These are phyloP conservation scores for Sminthopsis crassicaudata DNA, from an alignment of 2,113 vertebrate genomes.

Conservation along the genomic window DNA sequence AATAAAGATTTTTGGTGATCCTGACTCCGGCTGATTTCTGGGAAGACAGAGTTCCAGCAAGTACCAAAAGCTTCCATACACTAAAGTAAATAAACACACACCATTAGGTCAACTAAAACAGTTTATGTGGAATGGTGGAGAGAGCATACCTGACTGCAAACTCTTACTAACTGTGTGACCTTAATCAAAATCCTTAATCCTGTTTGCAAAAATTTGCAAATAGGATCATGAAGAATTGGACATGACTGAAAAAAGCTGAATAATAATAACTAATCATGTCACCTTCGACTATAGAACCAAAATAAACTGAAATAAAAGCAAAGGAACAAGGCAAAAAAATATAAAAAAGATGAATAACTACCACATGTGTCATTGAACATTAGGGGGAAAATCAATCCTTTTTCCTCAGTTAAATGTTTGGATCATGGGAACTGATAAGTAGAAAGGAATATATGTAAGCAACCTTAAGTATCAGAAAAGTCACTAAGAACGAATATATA, in stretches of 20 bases:
- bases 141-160: too few relatives aligned
- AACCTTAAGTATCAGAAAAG: background rate
- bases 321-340: background rate
- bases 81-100: background rate
- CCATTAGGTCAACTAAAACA: background rate
- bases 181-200: too few relatives aligned
- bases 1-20: too few relatives aligned
- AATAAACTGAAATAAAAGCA: background rate
- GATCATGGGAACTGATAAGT: background rate
- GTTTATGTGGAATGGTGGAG: too few relatives aligned
- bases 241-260: too few relatives aligned
- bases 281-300: background rate
- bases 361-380: background rate
- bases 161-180: too few relatives aligned
- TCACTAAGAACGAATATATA: background rate
- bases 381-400: background rate
- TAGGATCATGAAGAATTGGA: too few relatives aligned
- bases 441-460: background rate
- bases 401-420: background rate
- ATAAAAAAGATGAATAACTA: background rate
- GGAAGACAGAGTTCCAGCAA: too few relatives aligned
- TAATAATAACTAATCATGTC: too few relatives aligned
- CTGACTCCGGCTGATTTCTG: too few relatives aligned
- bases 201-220: too few relatives aligned
- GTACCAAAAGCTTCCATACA: background rate